Evolutionary conservation across 2,888 invertebrate genomes (phyloP).

Genomic region (Ceraclea dissimilis): DNA sequence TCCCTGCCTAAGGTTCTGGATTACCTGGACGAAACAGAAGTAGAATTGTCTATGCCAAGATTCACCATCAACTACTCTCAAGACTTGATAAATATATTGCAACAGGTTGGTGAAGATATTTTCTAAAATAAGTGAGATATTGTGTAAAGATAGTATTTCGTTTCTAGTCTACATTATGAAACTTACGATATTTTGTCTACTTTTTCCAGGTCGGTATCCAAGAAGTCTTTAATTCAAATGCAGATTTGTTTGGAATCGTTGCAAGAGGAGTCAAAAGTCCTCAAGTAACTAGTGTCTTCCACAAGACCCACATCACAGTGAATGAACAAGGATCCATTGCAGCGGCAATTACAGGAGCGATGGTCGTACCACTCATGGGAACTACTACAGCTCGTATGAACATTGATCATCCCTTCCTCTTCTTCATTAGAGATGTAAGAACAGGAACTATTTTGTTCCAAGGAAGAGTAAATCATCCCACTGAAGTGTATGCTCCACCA

Average conservation of each 20-base stretch:
- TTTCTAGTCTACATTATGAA: too few relatives aligned
- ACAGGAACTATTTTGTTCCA: constrained; percentile 54
- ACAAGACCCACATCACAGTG: constrained; percentile 57
- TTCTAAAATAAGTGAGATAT: too few relatives aligned
- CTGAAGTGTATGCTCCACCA: background rate
- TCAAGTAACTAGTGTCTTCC: constrained; percentile 49
- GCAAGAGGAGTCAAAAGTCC: constrained; percentile 32
- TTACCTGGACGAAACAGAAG: constrained; percentile 41
- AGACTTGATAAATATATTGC: constrained; percentile 44
- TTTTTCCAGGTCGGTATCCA: constrained; percentile 50
- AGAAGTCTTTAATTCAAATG: constrained; percentile 47
- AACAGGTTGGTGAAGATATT: constrained; percentile 39
- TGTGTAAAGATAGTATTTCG: too few relatives aligned
- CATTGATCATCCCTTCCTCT: constrained; percentile 57
- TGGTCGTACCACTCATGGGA: constrained; percentile 55
- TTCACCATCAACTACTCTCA: constrained; percentile 51
- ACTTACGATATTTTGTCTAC: constrained; percentile 1
- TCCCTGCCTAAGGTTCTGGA: constrained; percentile 43
- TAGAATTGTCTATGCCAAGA: constrained; percentile 51
- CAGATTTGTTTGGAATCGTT: constrained; percentile 53
- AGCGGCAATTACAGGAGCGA: constrained; percentile 52
- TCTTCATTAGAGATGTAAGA: constrained; percentile 53
- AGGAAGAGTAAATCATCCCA: constrained; percentile 51
- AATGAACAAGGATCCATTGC: constrained; percentile 61
- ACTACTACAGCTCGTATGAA: constrained; percentile 41